These are phyloP conservation scores for Cyaniris semiargus DNA, from an alignment of 2,888 invertebrate species.

Conservation along the genomic window DNA sequence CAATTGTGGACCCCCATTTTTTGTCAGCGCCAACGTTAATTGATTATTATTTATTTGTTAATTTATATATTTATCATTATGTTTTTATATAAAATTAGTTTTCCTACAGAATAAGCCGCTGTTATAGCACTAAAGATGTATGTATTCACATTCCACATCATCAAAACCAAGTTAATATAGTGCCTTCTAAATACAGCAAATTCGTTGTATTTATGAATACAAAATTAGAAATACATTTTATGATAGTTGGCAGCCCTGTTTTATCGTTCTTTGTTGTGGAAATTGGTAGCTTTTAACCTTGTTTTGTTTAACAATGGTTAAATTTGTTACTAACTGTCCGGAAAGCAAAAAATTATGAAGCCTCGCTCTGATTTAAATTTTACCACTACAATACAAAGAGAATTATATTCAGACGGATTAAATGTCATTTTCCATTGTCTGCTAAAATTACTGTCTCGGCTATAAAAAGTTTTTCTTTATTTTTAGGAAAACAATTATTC, in stretches of 20 bases:
- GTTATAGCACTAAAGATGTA: neutral
- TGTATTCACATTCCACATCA: neutral
- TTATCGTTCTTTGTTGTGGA: conserved; percentile 68
- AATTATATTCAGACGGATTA: neutral
- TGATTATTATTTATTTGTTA: too few relatives aligned
- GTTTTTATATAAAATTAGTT: neutral
- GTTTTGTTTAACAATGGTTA: conserved; percentile 41
- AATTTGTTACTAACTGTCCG: conserved; percentile 32
- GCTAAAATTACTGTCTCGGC: neutral
- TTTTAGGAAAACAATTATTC: neutral
- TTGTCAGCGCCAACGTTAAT: too few relatives aligned
- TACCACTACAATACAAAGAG: neutral
- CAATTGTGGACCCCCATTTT: too few relatives aligned
- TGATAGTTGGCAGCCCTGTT: conserved; percentile 41
- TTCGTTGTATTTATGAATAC: neutral
- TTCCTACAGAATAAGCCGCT: neutral
- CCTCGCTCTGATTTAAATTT: conserved; percentile 27
- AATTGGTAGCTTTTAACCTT: conserved; percentile 45
- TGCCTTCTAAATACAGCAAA: neutral
- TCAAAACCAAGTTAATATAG: neutral
- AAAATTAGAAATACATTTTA: conserved; percentile 1
- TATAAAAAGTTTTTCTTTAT: conserved; percentile 13
- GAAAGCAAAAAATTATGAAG: conserved; percentile 29
- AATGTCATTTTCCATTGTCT: conserved; percentile 28
- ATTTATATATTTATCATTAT: too few relatives aligned